Evolutionary conservation across 2,797 vertebrate species (phyloP).

Genomic region (Craterocephalus amniculus): DNA sequence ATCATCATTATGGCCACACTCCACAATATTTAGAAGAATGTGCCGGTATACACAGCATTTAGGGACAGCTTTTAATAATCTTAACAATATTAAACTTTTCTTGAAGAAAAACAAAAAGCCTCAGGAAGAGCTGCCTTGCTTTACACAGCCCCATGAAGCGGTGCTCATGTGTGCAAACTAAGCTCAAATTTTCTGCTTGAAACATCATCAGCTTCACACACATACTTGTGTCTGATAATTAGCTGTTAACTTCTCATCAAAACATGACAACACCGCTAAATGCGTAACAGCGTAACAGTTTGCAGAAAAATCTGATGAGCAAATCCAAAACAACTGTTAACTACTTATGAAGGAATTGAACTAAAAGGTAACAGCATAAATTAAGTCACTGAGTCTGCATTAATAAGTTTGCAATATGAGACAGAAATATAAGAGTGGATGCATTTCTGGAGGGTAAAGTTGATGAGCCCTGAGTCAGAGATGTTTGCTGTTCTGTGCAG

Average conservation of each 20-base stretch:
- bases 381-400: neutral
- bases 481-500: constrained; percentile 22
- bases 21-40: constrained; percentile 11
- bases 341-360: constrained; percentile 7
- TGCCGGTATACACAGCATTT: neutral
- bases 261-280: constrained; percentile 4
- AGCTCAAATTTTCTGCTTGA: constrained; percentile 3
- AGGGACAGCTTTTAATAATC: neutral
- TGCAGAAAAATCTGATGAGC: constrained; percentile 1
- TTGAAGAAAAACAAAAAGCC: neutral
- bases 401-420: constrained; percentile 2
- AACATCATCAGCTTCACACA: constrained; percentile 1
- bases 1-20: constrained; percentile 37
- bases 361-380: constrained; percentile 17
- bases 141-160: neutral
- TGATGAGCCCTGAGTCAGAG: constrained; percentile 23
- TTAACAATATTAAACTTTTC: neutral
- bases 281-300: constrained; percentile 1
- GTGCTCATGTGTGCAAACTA: neutral
- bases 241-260: neutral
- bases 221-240: neutral
- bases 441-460: neutral
- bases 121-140: neutral
- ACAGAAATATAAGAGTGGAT: neutral
- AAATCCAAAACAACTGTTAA: constrained; percentile 20